Percentiles rank a stretch among this genome's conserved stretches.
These are phyloP conservation scores for Synanceia verrucosa DNA, from an alignment of 2,797 vertebrate genomes.

Conservation along the genomic window DNA sequence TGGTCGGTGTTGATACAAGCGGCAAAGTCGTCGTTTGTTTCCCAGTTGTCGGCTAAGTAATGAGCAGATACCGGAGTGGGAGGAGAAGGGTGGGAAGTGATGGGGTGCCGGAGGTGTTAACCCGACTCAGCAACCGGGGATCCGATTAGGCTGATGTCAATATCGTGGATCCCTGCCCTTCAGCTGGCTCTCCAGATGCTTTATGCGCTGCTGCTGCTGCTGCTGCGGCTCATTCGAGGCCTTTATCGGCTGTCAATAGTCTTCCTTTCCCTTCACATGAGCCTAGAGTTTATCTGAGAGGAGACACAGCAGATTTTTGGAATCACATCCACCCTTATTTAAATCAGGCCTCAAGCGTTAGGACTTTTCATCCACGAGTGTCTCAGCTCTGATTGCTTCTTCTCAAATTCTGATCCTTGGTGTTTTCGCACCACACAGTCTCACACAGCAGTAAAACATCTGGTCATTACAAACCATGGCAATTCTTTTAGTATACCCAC, in stretches of 20 bases:
- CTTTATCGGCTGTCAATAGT: constrained; percentile 26
- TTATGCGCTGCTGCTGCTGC: constrained; percentile 32
- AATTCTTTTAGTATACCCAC: not conserved
- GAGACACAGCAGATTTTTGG: not conserved
- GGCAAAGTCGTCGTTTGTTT: constrained; percentile 48
- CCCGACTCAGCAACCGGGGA: constrained; percentile 49
- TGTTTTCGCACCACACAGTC: not conserved
- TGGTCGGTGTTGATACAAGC: constrained; percentile 40
- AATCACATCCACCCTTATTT: not conserved
- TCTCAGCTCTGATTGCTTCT: not conserved
- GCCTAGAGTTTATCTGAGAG: constrained; percentile 1
- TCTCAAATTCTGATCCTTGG: not conserved
- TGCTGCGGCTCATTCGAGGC: constrained; percentile 8
- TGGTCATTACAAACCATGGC: not conserved
- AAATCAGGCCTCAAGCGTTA: not conserved
- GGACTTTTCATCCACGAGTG: no score
- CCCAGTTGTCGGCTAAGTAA: constrained; percentile 56
- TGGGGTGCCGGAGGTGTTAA: constrained; percentile 15
- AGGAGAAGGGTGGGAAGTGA: not conserved
- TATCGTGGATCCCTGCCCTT: constrained; percentile 16
- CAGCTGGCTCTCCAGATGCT: constrained; percentile 23
- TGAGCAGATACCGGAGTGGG: constrained; percentile 37
- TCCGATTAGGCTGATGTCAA: constrained; percentile 52
- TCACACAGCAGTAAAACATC: not conserved
- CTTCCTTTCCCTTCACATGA: not conserved